phyloP scores from a whole-genome alignment of 2,888 invertebrate species.

The Caenorhabditis uteleia region DNA sequence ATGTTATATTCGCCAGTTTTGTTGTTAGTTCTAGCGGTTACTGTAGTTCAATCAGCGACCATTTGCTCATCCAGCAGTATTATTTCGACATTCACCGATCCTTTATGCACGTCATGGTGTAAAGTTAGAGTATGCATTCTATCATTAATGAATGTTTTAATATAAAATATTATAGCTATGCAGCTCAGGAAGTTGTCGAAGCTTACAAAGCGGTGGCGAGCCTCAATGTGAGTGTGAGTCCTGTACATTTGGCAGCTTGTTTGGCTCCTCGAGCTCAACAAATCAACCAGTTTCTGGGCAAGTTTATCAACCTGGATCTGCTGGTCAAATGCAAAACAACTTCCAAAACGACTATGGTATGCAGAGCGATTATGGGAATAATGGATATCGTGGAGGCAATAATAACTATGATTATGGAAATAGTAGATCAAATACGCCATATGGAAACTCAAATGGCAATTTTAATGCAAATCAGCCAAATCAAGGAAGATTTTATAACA shows the following conservation, averaged over 20 bases:
- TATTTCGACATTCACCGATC: slow-evolving; percentile 26
- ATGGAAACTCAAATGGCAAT: no score
- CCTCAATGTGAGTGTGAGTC: slow-evolving; percentile 24
- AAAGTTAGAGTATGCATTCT: slow-evolving; percentile 27
- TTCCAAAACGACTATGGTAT: slow-evolving; percentile 15
- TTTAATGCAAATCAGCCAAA: no score
- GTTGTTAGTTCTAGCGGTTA: no score
- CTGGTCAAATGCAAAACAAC: slow-evolving; percentile 5
- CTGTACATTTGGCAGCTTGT: slow-evolving; percentile 22
- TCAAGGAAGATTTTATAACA: no score
- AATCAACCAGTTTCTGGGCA: slow-evolving; percentile 20
- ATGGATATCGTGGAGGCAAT: slow-evolving; percentile 9
- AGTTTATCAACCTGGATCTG: not conserved
- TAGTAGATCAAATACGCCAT: no score
- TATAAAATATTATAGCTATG: slow-evolving; percentile 18
- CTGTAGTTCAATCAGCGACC: not conserved
- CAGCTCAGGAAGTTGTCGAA: slow-evolving; percentile 21
- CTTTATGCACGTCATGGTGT: slow-evolving; percentile 36
- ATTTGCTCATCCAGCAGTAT: slow-evolving; percentile 26
- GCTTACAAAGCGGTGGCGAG: slow-evolving; percentile 7
- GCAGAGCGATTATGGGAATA: not conserved
- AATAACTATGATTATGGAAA: slow-evolving; percentile 19
- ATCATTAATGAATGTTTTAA: not conserved
- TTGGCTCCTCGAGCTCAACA: slow-evolving; percentile 23
- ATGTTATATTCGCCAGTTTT: no score